These are phyloP conservation scores for Hydrozoanthus gracilis DNA, from an alignment of 92 coral and sea anemone species.

Conservation along the genomic window DNA sequence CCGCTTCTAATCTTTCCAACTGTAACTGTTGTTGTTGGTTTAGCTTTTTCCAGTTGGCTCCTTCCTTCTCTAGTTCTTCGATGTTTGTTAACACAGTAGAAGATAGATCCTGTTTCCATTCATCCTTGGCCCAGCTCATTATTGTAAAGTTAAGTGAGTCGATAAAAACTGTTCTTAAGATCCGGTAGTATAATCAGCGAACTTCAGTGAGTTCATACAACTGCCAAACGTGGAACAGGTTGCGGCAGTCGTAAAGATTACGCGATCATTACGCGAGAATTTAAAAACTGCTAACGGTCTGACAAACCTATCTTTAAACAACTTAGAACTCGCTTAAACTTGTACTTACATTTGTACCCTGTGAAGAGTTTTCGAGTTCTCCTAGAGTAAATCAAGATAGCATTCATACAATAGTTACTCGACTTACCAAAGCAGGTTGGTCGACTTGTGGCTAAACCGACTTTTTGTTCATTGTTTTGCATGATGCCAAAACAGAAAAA, in stretches of 20 bases:
- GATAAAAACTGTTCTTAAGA: background rate
- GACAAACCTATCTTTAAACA: no score
- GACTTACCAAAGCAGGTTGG: no score
- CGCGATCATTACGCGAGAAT: background rate
- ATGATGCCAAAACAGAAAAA: no score
- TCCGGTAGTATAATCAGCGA: background rate
- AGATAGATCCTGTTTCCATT: slow-evolving; percentile 87
- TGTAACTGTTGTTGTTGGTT: slow-evolving; percentile 81
- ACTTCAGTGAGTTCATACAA: background rate
- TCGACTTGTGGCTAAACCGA: no score
- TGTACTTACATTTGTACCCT: no score
- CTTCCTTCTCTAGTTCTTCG: slow-evolving; percentile 71
- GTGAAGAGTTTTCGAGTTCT: no score
- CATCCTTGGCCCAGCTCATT: slow-evolving; percentile 94
- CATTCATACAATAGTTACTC: no score
- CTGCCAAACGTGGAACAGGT: background rate
- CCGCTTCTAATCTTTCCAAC: slow-evolving; percentile 64
- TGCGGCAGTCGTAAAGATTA: background rate
- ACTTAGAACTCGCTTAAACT: no score
- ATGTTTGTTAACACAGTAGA: slow-evolving; percentile 73
- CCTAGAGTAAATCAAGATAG: no score
- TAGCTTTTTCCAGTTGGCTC: slow-evolving; percentile 69
- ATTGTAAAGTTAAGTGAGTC: background rate
- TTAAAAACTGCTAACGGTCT: background rate
- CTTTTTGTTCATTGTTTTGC: no score